Evolutionary conservation across 1,140 invertebrate species (phyloP), one percentile per base, ranked within the genome.

Genomic region (Pseudomyrmex pallidus): DNA sequence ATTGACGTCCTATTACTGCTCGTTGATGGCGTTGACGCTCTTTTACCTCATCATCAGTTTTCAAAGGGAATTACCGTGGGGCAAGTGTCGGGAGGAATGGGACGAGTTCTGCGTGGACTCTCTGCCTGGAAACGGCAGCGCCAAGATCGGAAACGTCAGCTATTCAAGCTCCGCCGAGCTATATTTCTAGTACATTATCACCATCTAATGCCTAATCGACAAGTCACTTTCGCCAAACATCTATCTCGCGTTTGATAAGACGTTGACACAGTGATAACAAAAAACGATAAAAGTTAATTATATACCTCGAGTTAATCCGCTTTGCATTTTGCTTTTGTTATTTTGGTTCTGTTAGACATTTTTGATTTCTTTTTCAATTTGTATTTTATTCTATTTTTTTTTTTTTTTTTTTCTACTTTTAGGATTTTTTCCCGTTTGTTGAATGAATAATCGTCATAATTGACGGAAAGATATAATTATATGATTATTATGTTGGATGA

Each of bases 1-100:
- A 35, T 20, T 97, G 54, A 91, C 95, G 3, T 95, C 96, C 0
- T 98, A 98, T 92, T 98, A 98, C 92, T 97, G 97, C 88, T 95
- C 96, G 3, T 95, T 98, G 85, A 96, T 98, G 93, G 96, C 96
- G 0, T 96, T 98, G 86, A 97, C 97, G 9, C 87, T 98, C 9
- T 97, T 96, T 93, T 98, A 97, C 91, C 95, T 97, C 74, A 93
- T 95, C 1, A 95, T 95, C 87, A 97, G 96, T 68, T 97, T 97
- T 89, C 94, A 95, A n/a, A 67, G 94, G 0, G 94, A 95, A 50
- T 91, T 97, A 44, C 96, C 96, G 2, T 97, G 96, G 96, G 92
- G 95, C 1, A 92, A 93, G 2, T 97, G 97, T 90, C 92, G 95
- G 13, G 93, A 94, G 0, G 95, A 95, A 72, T 97, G 97, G 96